phyloP scores from a whole-genome alignment of 2,888 invertebrate genomes.

The Drosophila tanythrix region DNA sequence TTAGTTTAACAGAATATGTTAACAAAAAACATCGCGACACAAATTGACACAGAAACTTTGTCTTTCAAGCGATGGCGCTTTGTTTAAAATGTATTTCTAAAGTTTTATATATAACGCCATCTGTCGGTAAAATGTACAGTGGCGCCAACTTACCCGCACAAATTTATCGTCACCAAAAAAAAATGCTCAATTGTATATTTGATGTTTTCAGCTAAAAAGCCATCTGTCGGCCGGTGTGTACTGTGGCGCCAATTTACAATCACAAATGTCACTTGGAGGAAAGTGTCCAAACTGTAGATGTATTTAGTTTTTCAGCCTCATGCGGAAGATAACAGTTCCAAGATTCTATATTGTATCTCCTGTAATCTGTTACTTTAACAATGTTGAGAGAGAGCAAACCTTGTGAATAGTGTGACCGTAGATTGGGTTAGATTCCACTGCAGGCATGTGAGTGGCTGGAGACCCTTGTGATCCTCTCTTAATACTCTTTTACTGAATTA shows the following conservation, averaged over 20 bases:
- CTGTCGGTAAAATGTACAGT: not conserved
- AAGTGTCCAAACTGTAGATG: not conserved
- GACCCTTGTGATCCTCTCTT: not conserved
- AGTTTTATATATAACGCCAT: not conserved
- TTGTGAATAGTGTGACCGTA: not conserved
- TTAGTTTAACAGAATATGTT: not conserved
- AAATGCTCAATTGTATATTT: not conserved
- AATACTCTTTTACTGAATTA: not conserved
- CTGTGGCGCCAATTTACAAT: not conserved
- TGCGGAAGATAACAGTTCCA: not conserved
- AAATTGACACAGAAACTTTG: too few species aligned
- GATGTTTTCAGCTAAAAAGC: not conserved
- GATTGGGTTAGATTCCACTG: not conserved
- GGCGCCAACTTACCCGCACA: not conserved
- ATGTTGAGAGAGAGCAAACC: not conserved
- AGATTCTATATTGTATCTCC: not conserved
- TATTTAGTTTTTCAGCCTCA: not conserved
- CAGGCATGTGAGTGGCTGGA: not conserved
- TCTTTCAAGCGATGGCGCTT: not conserved
- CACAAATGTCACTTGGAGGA: not conserved
- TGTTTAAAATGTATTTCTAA: not conserved
- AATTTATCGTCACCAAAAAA: not conserved
- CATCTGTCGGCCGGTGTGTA: not conserved
- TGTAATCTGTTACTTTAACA: not conserved
- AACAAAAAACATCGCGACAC: not conserved